A percentile compares a stretch with the other conserved stretches of the same genome.
Evolutionary conservation across 2,113 vertebrate genomes (phyloP).

Genomic region (Perca fluviatilis): DNA sequence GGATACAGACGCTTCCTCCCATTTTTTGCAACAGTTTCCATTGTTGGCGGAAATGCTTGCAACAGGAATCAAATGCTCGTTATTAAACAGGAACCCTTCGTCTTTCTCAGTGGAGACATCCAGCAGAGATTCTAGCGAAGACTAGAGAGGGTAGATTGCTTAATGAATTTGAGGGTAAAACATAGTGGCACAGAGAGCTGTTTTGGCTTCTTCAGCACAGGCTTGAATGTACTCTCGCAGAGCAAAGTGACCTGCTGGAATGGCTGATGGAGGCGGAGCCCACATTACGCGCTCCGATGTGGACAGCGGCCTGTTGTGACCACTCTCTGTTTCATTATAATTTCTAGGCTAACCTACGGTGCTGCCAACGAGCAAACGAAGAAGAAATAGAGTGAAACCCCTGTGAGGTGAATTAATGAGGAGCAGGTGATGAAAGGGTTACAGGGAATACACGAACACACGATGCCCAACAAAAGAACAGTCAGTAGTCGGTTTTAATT

Average conservation of each 20-base stretch:
- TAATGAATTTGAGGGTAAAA: constrained; percentile 29
- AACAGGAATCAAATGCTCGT: constrained; percentile 23
- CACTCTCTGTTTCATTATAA: constrained; percentile 36
- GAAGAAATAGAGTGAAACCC: constrained; percentile 16
- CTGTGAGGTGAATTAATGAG: constrained; percentile 66
- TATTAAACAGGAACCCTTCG: constrained; percentile 31
- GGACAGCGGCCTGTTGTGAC: background rate
- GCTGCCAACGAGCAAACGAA: background rate
- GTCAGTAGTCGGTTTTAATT: constrained; percentile 77
- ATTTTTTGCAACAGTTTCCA: background rate
- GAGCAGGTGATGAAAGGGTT: constrained; percentile 71
- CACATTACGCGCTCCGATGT: background rate
- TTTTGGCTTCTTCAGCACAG: constrained; percentile 1
- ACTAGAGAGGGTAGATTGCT: constrained; percentile 3
- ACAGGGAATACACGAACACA: constrained; percentile 23
- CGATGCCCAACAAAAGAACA: constrained; percentile 35
- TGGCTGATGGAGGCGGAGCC: background rate
- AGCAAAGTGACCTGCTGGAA: constrained; percentile 12
- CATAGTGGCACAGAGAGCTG: background rate
- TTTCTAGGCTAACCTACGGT: background rate
- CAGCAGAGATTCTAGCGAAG: background rate
- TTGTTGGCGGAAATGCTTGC: constrained; percentile 1
- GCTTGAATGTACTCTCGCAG: background rate
- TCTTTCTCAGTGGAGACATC: constrained; percentile 15
- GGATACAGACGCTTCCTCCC: no score